These are phyloP conservation scores for Cariama cristata DNA, from an alignment of 2,113 vertebrate genomes.

Conservation along the genomic window DNA sequence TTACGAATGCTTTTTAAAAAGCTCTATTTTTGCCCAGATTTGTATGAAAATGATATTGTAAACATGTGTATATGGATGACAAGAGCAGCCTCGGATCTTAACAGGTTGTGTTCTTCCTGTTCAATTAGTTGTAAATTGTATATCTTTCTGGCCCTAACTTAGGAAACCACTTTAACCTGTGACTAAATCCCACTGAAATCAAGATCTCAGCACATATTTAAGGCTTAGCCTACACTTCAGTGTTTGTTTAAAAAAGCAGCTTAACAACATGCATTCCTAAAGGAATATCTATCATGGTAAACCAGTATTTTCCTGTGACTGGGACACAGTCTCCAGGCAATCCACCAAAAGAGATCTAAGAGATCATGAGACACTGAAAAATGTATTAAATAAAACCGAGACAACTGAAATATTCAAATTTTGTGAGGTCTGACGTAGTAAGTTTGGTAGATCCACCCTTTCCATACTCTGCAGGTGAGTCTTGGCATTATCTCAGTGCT, in stretches of 20 bases:
- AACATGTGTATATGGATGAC: background rate
- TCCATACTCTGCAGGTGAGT: slow-evolving; percentile 5
- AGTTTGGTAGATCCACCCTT: background rate
- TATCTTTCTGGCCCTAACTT: background rate
- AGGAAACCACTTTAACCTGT: background rate
- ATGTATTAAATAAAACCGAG: background rate
- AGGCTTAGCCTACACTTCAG: background rate
- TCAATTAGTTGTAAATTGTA: background rate
- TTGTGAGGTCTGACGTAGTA: background rate
- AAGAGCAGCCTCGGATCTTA: background rate
- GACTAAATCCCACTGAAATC: background rate
- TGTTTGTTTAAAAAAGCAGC: background rate
- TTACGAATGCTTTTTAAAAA: background rate
- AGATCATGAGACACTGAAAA: background rate
- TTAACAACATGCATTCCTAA: background rate
- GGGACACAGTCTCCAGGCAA: background rate
- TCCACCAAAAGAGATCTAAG: background rate
- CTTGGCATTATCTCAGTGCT: background rate
- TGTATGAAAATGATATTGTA: background rate
- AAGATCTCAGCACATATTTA: background rate
- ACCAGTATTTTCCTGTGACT: background rate
- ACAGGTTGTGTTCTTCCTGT: background rate
- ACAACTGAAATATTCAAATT: background rate
- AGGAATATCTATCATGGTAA: background rate
- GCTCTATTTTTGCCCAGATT: background rate